Evolutionary conservation across 2,888 invertebrate genomes (phyloP).

Genomic region (Meloe dianella): DNA sequence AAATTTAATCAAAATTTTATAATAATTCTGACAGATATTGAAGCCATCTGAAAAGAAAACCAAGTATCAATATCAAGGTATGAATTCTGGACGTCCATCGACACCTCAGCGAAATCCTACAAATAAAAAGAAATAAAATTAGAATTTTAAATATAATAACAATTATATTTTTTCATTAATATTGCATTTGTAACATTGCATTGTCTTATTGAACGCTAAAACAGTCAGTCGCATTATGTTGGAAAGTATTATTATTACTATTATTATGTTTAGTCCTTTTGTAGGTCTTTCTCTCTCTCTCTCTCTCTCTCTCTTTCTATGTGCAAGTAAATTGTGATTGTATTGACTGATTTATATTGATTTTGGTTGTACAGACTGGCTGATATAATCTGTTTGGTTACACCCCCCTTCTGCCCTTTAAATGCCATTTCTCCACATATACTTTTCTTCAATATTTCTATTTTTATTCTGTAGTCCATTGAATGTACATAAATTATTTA

Average conservation of each 20-base stretch:
- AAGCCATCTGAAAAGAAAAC: constrained; percentile 99
- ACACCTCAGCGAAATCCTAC: constrained; percentile 82
- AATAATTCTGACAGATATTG: constrained; percentile 74
- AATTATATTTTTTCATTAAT: constrained; percentile 24
- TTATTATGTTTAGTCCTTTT: constrained; percentile 19
- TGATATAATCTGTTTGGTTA: constrained; percentile 12
- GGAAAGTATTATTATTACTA: constrained; percentile 41
- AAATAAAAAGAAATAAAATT: constrained; percentile 70
- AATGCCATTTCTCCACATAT: background rate
- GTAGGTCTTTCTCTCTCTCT: constrained; percentile 10
- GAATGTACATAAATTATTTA: constrained; percentile 31
- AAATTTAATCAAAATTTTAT: too few relatives aligned
- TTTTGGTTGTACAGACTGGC: constrained; percentile 23
- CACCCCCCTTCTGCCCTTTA: background rate
- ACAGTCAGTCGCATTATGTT: constrained; percentile 42
- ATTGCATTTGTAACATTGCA: constrained; percentile 39
- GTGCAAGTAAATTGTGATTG: constrained; percentile 36
- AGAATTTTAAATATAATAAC: constrained; percentile 20
- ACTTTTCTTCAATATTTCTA: background rate
- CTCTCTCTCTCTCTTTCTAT: too few relatives aligned
- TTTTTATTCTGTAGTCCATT: constrained; percentile 13
- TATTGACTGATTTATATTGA: constrained; percentile 33
- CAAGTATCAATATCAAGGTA: constrained; percentile 94
- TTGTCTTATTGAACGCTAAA: constrained; percentile 40
- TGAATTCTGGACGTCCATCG: constrained; percentile 84